Conservation (phyloP, 2,888 invertebrate species). For the Orthosia gracilis region DNA sequence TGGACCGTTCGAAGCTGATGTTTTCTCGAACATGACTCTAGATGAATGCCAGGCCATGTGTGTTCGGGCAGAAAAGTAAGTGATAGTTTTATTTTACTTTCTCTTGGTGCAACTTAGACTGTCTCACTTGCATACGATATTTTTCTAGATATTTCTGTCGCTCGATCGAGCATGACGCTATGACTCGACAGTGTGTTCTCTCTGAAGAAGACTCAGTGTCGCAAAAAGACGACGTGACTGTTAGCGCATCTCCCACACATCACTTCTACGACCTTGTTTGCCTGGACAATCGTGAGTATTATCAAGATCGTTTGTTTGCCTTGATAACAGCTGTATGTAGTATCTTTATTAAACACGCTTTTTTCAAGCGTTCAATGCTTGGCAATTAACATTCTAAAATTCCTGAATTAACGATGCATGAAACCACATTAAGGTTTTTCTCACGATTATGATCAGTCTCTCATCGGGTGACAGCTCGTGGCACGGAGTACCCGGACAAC, state of each 20-base stretch:
- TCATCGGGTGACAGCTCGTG: constrained; percentile 94
- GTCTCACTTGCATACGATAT: constrained; percentile 39
- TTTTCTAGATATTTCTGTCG: constrained; percentile 94
- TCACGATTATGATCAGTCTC: constrained; percentile 89
- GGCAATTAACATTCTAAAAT: constrained; percentile 53
- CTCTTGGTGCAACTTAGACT: constrained; percentile 7
- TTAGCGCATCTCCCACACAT: constrained; percentile 96
- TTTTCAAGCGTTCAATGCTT: constrained; percentile 36
- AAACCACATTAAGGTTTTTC: constrained; percentile 85
- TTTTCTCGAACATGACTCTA: constrained; percentile 96
- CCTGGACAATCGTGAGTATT: constrained; percentile 96
- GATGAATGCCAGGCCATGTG: constrained; percentile 97
- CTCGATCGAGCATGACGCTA: constrained; percentile 97
- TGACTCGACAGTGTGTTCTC: constrained; percentile 96
- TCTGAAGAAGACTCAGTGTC: constrained; percentile 98
- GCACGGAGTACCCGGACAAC: constrained; percentile 97
- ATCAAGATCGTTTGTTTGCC: constrained; percentile 49
- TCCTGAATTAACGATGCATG: constrained; percentile 73
- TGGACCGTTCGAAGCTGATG: constrained; percentile 97
- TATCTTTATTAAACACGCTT: constrained; percentile 31
- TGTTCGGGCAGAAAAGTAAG: constrained; percentile 96
- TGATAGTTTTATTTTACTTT: constrained; percentile 24
- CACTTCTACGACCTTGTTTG: constrained; percentile 97
- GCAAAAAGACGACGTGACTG: constrained; percentile 96
- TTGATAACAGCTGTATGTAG: constrained; percentile 48